Evolutionary conservation across 2,888 invertebrate species (phyloP), one percentile per base, ranked within the genome.

Genomic region (Tipula helvola): DNA sequence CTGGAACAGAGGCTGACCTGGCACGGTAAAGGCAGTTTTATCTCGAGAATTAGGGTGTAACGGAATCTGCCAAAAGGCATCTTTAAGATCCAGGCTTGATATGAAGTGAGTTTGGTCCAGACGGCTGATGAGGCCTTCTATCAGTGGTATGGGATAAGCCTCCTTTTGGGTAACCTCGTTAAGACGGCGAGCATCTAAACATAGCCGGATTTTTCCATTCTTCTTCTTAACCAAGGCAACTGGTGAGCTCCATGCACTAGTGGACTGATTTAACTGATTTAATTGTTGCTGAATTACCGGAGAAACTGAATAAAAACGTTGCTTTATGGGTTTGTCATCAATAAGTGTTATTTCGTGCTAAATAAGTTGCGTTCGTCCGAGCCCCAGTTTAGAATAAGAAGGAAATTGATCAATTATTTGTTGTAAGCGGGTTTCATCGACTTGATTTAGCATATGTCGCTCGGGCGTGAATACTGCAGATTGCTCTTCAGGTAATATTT

Each of bases 201-300:
- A 89, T 1, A 90, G 88, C 0, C 89, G 87, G 36, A 88, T 88
- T 18, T 88, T 88, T 0, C 88, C 89, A 5, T 88, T 87, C 85
- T 47, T 47, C 13, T 89, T 90, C 3, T 87, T 85, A 0, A 89
- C 88, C 42, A 90, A 88, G 0, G 89, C 88, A 5, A 89, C 88
- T 1, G 89, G 89, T 2, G 89, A 89, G 12, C 89, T 88, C 90
- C 90, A 90, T 1, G 88, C 87, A 39, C 89, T 90, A 13, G 28
- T 28, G 28, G 28, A 89, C 89, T 28, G 88, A 88, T 42, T 90
- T 90, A 0, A 90, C 8, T 87, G 87, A 71, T 88, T 88, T 7
- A 88, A 28, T 18, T 88, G 47, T 18, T 87, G 87, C 57, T 88
- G 88, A 8, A 88, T 86, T 3, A 87, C 87, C 5, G 87, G 88